Evolutionary conservation across 2,797 vertebrate species (phyloP), one percentile per base, ranked within the genome.

Genomic region (Rhincodon typus): DNA sequence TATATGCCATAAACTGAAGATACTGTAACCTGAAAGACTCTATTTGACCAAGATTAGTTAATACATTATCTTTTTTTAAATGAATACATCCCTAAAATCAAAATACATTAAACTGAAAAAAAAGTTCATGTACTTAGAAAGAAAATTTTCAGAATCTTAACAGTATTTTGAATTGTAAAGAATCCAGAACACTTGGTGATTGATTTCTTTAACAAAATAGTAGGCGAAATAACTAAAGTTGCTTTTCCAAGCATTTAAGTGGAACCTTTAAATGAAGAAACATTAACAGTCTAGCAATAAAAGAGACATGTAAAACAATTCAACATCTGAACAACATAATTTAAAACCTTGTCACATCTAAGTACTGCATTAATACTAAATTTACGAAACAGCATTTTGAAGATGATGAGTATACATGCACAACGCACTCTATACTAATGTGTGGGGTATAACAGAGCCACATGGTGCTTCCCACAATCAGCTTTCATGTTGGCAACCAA

Each of bases 21-120:
- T 99, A 99, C 96, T 99, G 99, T 96, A 99, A 98, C 98, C 98
- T 99, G 96, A 99, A 98, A 96, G 99, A 99, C 97, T 99, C 99
- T 99, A 96, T 95, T 67, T 69, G 50, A 69, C n/a, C 82, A 95
- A 88, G 66, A 93, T 66, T 69, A 69, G 66, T 93, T 93, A 93
- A 69, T 93, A 23, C n/a, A 93, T 91, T 66, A n/a, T n/a, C 6
- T 17, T 66, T 6, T 27, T 66, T 17, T n/a, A 66, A 91, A 91
- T 67, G 15, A 67, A 66, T 34, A 69, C 90, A 93, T 93, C 69
- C 34, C 90, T 93, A 25, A 21, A 38, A 13, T 23, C 62, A 69
- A 93, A 62, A 42, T 3, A 93, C 38, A 84, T 46, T 46, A 46
- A 84, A 84, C 2, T 67, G 25, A 66, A 21, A 57, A 67, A 46